Percentiles rank a stretch among this genome's conserved stretches.
Evolutionary conservation across 2,888 invertebrate genomes (phyloP).

Genomic region (Cheilosia vulpina): DNA sequence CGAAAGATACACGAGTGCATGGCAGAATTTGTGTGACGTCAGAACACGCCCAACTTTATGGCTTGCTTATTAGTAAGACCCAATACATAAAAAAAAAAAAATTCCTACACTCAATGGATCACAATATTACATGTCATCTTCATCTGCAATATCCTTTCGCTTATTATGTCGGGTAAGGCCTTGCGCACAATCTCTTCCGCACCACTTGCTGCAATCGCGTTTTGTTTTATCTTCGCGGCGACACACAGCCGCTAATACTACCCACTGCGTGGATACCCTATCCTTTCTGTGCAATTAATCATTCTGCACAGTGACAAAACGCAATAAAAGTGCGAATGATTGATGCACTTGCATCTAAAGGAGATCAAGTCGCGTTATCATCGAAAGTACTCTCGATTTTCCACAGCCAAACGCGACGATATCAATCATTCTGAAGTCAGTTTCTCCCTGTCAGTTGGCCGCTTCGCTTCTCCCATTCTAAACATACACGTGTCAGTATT

Average conservation of each 20-base stretch:
- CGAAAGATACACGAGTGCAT: too few species aligned
- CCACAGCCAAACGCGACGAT: slow-evolving; percentile 39
- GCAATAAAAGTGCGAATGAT: slow-evolving; percentile 70
- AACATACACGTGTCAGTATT: slow-evolving; percentile 39
- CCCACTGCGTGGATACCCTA: slow-evolving; percentile 47
- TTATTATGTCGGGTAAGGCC: neutral
- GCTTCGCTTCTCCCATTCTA: slow-evolving; percentile 11
- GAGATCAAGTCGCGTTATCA: slow-evolving; percentile 59
- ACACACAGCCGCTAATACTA: slow-evolving; percentile 12
- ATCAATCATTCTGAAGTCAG: slow-evolving; percentile 62
- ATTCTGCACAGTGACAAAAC: slow-evolving; percentile 55
- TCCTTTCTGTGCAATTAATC: slow-evolving; percentile 58
- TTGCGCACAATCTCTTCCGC: slow-evolving; percentile 28
- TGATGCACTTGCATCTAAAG: slow-evolving; percentile 54
- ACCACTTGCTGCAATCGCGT: slow-evolving; percentile 40
- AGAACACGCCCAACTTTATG: too few species aligned
- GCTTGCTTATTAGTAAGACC: too few species aligned
- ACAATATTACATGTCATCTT: neutral
- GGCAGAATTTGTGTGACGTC: too few species aligned
- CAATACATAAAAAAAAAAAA: too few species aligned
- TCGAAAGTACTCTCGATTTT: slow-evolving; percentile 73
- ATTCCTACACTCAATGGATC: slow-evolving; percentile 14
- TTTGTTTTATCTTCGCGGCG: slow-evolving; percentile 27
- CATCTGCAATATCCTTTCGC: neutral
- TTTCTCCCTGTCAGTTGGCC: slow-evolving; percentile 5